phyloP scores from a whole-genome alignment of 1,140 invertebrate genomes.

The Drosophila ogumai region DNA sequence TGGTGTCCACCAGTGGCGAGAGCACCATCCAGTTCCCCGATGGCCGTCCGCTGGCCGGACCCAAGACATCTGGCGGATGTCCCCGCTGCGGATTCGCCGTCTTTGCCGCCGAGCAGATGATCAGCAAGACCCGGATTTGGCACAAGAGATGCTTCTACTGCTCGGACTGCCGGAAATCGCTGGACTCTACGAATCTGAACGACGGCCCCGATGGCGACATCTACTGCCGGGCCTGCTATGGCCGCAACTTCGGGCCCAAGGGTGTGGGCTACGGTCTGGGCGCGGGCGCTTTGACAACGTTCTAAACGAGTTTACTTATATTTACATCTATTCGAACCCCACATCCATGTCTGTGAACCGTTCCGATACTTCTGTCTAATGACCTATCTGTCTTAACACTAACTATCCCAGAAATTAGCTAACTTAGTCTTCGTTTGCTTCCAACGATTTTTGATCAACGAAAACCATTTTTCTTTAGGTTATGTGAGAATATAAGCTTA shows the following conservation, averaged over 20 bases:
- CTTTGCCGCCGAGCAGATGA: slow-evolving; percentile 97
- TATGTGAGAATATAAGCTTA: slow-evolving; percentile 81
- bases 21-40: slow-evolving; percentile 88
- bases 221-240: slow-evolving; percentile 97
- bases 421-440: slow-evolving; percentile 78
- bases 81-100: slow-evolving; percentile 94
- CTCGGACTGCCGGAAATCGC: slow-evolving; percentile 94
- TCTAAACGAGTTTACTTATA: slow-evolving; percentile 86
- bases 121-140: slow-evolving; percentile 96
- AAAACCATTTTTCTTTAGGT: slow-evolving; percentile 73
- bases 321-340: slow-evolving; percentile 29
- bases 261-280: slow-evolving; percentile 96
- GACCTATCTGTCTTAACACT: slow-evolving; percentile 55
- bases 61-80: slow-evolving; percentile 88
- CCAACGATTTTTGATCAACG: slow-evolving; percentile 82
- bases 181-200: slow-evolving; percentile 96
- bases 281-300: slow-evolving; percentile 94
- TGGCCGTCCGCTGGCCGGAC: slow-evolving; percentile 86
- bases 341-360: slow-evolving; percentile 45
- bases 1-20: slow-evolving; percentile 91
- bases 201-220: slow-evolving; percentile 97
- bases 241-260: slow-evolving; percentile 96
- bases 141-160: slow-evolving; percentile 98
- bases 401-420: slow-evolving; percentile 56
- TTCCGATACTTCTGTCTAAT: slow-evolving; percentile 61